Evolutionary conservation across 2,888 invertebrate genomes (phyloP).

Genomic region (Pachycephus smyrnensis): DNA sequence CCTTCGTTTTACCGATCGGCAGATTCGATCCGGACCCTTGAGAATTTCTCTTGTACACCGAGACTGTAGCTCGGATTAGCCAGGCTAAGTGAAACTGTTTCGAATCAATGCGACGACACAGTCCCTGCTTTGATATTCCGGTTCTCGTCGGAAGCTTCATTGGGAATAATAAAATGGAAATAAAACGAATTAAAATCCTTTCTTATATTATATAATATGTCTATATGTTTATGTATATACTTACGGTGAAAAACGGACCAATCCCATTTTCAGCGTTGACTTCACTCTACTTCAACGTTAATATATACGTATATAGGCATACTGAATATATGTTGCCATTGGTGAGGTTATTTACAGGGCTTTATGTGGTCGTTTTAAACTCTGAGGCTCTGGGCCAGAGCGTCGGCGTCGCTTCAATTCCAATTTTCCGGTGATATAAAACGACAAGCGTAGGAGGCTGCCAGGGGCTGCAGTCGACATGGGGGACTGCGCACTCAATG

Average conservation of each 20-base stretch:
- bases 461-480: slow-evolving; percentile 4
- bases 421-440: slow-evolving; percentile 57
- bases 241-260: neutral
- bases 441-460: slow-evolving; percentile 38
- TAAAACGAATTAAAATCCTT: no score
- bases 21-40: neutral
- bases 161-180: neutral
- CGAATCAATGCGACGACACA: neutral
- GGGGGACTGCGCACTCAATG: neutral
- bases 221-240: neutral
- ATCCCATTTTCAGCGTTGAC: neutral
- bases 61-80: neutral
- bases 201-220: neutral
- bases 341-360: slow-evolving; percentile 36
- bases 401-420: slow-evolving; percentile 45
- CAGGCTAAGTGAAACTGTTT: neutral
- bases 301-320: neutral
- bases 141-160: neutral
- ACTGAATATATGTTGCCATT: slow-evolving; percentile 7
- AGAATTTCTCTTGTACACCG: neutral
- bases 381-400: slow-evolving; percentile 30
- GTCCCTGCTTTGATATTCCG: neutral
- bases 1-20: neutral
- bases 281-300: neutral
- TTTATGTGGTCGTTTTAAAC: slow-evolving; percentile 51